Base-by-base conservation (phyloP, 53 echinoderm and acorn worm genomes). In the Actinopyga echinites region DNA sequence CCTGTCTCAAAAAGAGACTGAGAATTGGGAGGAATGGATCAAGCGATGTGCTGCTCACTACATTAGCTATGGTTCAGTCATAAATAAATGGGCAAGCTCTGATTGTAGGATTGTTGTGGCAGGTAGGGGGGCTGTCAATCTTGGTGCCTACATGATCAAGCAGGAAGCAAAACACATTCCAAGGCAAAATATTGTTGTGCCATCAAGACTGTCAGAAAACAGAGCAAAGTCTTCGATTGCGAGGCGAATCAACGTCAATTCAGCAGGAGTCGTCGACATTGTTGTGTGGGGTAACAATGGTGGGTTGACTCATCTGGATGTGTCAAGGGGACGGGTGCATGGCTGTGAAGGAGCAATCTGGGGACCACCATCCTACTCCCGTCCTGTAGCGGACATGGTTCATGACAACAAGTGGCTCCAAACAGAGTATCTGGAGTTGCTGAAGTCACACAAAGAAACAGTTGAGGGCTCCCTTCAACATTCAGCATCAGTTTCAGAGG, bases 341-440 rank as follows among this genome's bases (percentile, higher is more conserved):
- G 89, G 91, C 8, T 99, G 92, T 85, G 99, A 99, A 64, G 99
- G 99, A 1, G 99, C 99, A 33, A 95, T 99, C 63, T 94, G 92
- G 92, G 99, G 99, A 21, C 99, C 99, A 6, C 89, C 94, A 0
- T 87, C 74, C 20, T 99, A 90, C 85, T 95, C 99, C 2, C 83
- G 99, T 54, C 99, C 99, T 21, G 85, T 99, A 20, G 79, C 66
- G 23, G 94, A 99, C 49, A 90, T 99, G 87, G 94, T 99, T 30
- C 94, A 99, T 74, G 99, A 99, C 87, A 90, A 99, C 73, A 95
- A 94, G 64, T 99, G 99, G 99, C 75, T 97, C 37, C 86, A 90
- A 32, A 95, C 90, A 28, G 99, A 99, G 56, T 99, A 92, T 62
- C 68, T 89, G 25, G 87, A 92, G 56, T 81, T 66, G 22, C 62